Evolutionary conservation across 2,888 invertebrate species (phyloP).

Genomic region (Dynastes tityus): DNA sequence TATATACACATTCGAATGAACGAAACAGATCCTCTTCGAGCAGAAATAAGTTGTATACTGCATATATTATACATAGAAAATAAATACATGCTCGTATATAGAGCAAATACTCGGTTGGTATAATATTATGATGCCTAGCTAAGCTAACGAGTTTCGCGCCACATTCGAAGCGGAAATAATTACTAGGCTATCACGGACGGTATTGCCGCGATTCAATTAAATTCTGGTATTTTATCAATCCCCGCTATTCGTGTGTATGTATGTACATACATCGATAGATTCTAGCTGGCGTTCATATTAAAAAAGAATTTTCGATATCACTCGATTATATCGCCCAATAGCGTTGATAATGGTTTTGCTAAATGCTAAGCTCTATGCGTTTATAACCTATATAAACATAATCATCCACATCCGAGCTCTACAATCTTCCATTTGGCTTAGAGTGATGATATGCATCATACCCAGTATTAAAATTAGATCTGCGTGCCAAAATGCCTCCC

Average conservation of each 20-base stretch:
- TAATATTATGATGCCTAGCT: slow-evolving; percentile 57
- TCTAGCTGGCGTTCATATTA: not conserved
- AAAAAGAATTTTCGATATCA: slow-evolving; percentile 14
- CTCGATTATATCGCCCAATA: not conserved
- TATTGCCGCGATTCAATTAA: slow-evolving; percentile 18
- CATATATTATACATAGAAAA: slow-evolving; percentile 4
- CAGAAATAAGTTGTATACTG: not conserved
- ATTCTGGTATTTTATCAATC: slow-evolving; percentile 7
- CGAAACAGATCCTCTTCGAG: not conserved
- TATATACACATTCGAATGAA: not conserved
- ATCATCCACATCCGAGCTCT: too few species aligned
- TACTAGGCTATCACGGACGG: slow-evolving; percentile 47
- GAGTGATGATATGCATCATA: too few species aligned
- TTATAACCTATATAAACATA: too few species aligned
- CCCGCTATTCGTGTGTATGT: not conserved
- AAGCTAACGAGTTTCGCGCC: slow-evolving; percentile 53
- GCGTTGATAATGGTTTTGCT: not conserved
- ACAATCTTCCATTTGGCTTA: too few species aligned
- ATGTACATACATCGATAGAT: not conserved
- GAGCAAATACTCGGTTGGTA: slow-evolving; percentile 27
- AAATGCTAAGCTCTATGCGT: too few species aligned
- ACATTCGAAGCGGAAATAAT: slow-evolving; percentile 60
- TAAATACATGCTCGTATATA: slow-evolving; percentile 3
- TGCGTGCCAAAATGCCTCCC: too few species aligned
- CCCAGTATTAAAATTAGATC: too few species aligned